These are phyloP conservation scores for Perizoma flavofasciatum DNA, from an alignment of 2,888 invertebrate genomes.

Conservation along the genomic window DNA sequence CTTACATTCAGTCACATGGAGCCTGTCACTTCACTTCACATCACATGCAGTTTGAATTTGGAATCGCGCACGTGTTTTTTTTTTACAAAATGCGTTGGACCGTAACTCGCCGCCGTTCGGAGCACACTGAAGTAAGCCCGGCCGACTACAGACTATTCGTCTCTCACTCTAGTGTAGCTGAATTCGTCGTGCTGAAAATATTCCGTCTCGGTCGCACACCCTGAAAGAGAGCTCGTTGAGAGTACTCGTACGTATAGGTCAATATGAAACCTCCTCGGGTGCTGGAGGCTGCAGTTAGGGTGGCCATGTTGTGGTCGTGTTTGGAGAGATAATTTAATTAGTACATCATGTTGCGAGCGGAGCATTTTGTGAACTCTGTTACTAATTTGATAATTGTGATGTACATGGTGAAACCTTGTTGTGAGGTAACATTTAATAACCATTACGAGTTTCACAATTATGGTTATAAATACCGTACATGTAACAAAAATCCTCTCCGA, in stretches of 20 bases:
- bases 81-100: conserved; percentile 51
- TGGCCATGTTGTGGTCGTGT: conserved; percentile 48
- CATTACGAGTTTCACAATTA: too few species aligned
- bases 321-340: conserved; percentile 31
- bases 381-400: conserved; percentile 10
- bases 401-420: too few species aligned
- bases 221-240: conserved; percentile 72
- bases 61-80: conserved; percentile 51
- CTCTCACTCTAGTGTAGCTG: conserved; percentile 54
- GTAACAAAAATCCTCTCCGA: too few species aligned
- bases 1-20: conserved; percentile 21
- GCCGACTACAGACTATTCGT: conserved; percentile 56
- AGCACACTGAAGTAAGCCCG: conserved; percentile 72
- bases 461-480: too few species aligned
- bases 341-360: conserved; percentile 18
- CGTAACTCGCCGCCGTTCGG: conserved; percentile 63
- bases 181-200: conserved; percentile 42
- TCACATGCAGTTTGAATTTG: conserved; percentile 34
- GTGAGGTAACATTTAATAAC: too few species aligned
- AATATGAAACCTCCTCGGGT: conserved; percentile 82
- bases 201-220: conserved; percentile 60
- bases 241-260: conserved; percentile 82
- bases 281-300: conserved; percentile 81
- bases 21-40: conserved; percentile 29
- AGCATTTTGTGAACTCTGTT: conserved; percentile 8